Evolutionary conservation across 2,113 vertebrate genomes (phyloP).

Genomic region (Hypocryptadius cinnamomeus): DNA sequence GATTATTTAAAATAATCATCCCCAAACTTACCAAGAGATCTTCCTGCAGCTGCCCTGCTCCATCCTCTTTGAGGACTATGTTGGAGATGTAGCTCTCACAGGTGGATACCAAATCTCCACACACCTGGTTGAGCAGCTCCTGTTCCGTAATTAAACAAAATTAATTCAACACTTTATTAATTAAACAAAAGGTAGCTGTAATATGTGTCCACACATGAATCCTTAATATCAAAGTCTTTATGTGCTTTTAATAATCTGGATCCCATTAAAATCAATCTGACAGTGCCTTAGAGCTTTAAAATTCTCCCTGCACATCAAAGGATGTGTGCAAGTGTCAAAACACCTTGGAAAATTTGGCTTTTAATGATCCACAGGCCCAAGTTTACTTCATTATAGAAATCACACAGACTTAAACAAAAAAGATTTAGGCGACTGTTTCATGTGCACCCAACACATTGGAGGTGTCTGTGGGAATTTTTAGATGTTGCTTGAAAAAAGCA

Average conservation of each 20-base stretch:
- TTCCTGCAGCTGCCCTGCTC: conserved; percentile 73
- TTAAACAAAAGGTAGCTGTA: not conserved
- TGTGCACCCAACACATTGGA: not conserved
- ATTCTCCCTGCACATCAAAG: not conserved
- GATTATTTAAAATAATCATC: not conserved
- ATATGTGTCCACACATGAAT: not conserved
- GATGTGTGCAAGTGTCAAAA: not conserved
- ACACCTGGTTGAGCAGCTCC: conserved; percentile 75
- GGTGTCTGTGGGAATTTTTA: not conserved
- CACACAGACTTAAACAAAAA: not conserved
- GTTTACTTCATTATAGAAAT: not conserved
- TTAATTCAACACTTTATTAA: not conserved
- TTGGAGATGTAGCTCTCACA: conserved; percentile 78
- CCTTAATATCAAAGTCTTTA: not conserved
- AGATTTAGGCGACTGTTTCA: not conserved
- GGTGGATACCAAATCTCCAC: conserved; percentile 78
- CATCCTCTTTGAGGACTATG: conserved; percentile 76
- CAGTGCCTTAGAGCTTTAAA: not conserved
- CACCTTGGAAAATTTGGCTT: not conserved
- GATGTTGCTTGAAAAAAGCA: not conserved
- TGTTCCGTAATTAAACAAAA: conserved; percentile 31
- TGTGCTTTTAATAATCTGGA: not conserved
- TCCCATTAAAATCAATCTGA: not conserved
- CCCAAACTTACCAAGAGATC: conserved; percentile 77
- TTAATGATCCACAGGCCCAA: not conserved